phyloP scores from a whole-genome alignment of 2,113 vertebrate species.

The Uria lomvia region DNA sequence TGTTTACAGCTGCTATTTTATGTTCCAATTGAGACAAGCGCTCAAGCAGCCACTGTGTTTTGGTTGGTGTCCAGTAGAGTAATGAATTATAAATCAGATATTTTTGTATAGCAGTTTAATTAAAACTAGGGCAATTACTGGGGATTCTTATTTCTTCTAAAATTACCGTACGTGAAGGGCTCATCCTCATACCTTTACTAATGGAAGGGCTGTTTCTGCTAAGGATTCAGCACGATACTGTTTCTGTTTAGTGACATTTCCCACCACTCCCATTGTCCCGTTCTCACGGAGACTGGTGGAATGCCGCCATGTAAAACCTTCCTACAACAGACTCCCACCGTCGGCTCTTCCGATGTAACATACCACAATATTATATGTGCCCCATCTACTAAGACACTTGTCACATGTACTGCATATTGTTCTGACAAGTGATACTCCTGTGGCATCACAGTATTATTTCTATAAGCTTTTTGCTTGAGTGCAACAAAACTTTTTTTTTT shows the following conservation, averaged over 20 bases:
- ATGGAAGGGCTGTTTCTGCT: not conserved
- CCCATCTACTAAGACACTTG: fast-evolving
- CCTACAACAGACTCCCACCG: not conserved
- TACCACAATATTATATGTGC: not conserved
- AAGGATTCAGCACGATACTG: not conserved
- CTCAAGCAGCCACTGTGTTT: not conserved
- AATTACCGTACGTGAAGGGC: not conserved
- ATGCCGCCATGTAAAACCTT: not conserved
- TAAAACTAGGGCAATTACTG: not conserved
- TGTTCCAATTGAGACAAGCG: not conserved
- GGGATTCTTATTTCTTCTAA: not conserved
- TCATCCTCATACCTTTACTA: not conserved
- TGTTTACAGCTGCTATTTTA: not conserved
- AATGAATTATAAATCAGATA: not conserved
- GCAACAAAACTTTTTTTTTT: not conserved
- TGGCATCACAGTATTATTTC: not conserved
- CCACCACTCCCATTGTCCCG: not conserved
- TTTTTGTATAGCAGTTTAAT: not conserved
- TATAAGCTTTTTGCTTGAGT: not conserved
- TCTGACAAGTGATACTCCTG: not conserved
- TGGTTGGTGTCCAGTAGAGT: not conserved
- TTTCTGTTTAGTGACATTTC: not conserved
- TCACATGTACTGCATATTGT: not conserved
- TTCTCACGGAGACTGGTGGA: not conserved
- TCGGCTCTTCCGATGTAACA: not conserved